phyloP scores from a whole-genome alignment of 2,113 vertebrate genomes.

The Hippocampus comes region DNA sequence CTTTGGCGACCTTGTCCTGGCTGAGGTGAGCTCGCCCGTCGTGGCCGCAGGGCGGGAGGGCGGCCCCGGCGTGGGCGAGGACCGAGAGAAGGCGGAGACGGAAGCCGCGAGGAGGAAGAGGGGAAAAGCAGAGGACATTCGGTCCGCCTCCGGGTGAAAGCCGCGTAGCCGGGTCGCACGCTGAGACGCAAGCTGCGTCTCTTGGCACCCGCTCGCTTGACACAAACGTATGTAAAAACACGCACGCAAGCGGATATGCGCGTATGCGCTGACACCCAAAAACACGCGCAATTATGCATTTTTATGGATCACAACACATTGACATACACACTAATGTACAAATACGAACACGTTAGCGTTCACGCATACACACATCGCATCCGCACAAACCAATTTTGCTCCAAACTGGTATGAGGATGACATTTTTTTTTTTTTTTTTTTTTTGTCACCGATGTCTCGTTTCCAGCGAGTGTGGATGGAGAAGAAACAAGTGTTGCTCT shows the following conservation, averaged over 20 bases:
- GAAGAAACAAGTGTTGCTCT: not conserved
- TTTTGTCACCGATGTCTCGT: not conserved
- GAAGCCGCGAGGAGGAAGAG: slow-evolving; percentile 17
- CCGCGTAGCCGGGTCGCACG: slow-evolving; percentile 42
- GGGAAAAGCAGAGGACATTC: slow-evolving; percentile 61
- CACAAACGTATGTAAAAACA: slow-evolving; percentile 5
- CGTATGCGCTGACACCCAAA: slow-evolving; percentile 9
- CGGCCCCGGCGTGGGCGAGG: slow-evolving; percentile 52
- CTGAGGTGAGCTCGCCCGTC: slow-evolving; percentile 39
- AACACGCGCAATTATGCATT: too few species aligned
- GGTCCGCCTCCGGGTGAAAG: slow-evolving; percentile 58
- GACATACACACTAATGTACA: too few species aligned
- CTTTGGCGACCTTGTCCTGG: slow-evolving; percentile 57
- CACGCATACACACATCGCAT: not conserved
- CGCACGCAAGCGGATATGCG: not conserved
- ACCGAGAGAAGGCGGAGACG: slow-evolving; percentile 43
- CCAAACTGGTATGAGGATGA: not conserved
- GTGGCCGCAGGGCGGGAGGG: slow-evolving; percentile 37
- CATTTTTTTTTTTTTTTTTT: not conserved
- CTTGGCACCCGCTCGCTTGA: slow-evolving; percentile 48
- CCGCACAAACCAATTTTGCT: not conserved
- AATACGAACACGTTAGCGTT: too few species aligned
- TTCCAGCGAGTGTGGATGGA: not conserved
- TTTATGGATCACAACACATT: too few species aligned
- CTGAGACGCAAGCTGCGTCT: slow-evolving; percentile 45